Evolutionary conservation across 2,113 vertebrate genomes (phyloP), one percentile per base, ranked within the genome.

Genomic region (Dicaeum eximium): DNA sequence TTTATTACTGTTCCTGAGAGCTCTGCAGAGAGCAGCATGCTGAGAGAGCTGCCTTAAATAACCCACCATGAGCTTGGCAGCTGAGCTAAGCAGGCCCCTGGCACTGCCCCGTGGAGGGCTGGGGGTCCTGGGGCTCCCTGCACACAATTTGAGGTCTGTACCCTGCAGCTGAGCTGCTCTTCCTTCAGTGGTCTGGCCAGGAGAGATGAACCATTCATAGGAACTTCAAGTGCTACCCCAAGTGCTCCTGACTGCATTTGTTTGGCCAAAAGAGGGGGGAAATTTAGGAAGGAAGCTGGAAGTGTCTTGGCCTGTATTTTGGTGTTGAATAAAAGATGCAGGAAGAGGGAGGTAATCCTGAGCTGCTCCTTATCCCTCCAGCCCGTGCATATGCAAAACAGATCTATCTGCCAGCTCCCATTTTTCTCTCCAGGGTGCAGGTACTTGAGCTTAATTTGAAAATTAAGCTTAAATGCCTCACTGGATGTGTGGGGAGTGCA

Each of bases 61-160:
- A 64, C 53, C 71, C 83, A 8, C 15, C 2, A 3, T 3, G 28
- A 40, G 54, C 54, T 25, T 60, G 62, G 38, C 83, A 77, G 86
- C n/a, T 31, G 38, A n/a, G 45, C 5, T 22, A 2, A 0, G 60
- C 62, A 22, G 61, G 38, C 25, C 38, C 74, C 44, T 37, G 37
- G 38, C 77, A 58, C 51, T 81, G 78, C 53, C 86, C 60, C 1
- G 2, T 8, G 27, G 3, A 16, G 75, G 75, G 22, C 38, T 81
- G 60, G 22, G 31, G 18, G 10, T 44, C 51, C 77, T 48, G 19
- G 23, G 13, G 15, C 87, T 56, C 48, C 24, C 0, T 4, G 7
- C 4, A n/a, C 37, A 18, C 14, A 7, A 0, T 3, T 16, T 6
- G 3, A 9, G 61, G 45, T 20, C 53, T 16, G 0, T 10, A 2